Evolutionary conservation across 2,113 vertebrate genomes (phyloP).

Genomic region (Pionites leucogaster): DNA sequence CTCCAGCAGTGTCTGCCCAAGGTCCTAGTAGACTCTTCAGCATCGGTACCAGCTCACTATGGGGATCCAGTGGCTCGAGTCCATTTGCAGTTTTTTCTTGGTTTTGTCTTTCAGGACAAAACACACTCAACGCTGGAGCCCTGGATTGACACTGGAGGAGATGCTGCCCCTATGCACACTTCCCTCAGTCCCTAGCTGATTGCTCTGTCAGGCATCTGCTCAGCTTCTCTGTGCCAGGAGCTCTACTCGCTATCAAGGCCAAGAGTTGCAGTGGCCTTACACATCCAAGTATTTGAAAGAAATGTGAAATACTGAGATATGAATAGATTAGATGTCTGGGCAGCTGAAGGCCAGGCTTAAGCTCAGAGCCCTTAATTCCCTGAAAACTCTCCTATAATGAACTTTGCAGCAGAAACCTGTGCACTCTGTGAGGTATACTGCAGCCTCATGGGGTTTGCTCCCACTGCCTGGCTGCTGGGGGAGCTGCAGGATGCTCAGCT

Average conservation of each 20-base stretch:
- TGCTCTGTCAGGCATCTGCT: background rate
- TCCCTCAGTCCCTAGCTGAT: background rate
- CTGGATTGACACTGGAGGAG: background rate
- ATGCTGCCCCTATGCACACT: accelerated
- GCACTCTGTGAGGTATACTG: background rate
- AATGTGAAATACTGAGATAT: background rate
- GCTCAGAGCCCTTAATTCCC: background rate
- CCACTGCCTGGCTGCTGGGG: background rate
- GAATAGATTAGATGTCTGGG: background rate
- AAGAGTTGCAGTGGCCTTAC: background rate
- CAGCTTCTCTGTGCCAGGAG: background rate
- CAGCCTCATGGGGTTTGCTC: background rate
- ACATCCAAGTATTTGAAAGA: background rate
- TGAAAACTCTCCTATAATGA: background rate
- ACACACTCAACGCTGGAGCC: background rate
- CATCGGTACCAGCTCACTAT: background rate
- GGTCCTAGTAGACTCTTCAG: background rate
- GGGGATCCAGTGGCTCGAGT: background rate
- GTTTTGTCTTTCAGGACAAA: background rate
- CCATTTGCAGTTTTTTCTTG: background rate
- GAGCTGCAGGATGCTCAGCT: background rate
- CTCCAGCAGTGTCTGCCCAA: background rate
- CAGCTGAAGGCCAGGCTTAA: background rate
- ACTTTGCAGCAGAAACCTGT: background rate
- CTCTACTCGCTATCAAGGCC: background rate